Percentiles rank a stretch among this genome's conserved stretches.
phyloP scores from a whole-genome alignment of 2,797 vertebrate genomes.

The Sebastes kiyomatsui region DNA sequence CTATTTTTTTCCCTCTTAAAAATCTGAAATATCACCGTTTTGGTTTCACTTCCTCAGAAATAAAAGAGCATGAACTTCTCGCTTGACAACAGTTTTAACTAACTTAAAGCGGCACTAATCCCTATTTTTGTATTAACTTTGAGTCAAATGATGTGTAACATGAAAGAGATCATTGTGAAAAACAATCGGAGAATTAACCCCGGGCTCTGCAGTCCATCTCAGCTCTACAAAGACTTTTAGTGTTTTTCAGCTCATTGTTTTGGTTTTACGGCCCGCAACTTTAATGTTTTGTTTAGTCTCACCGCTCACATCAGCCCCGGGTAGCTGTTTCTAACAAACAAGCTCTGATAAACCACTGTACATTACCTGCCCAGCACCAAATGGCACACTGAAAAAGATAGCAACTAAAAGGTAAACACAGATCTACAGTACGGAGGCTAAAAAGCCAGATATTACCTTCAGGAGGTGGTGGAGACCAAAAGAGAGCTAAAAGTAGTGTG shows the following conservation, averaged over 20 bases:
- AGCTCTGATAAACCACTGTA: background rate
- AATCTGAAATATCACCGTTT: background rate
- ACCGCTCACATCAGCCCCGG: background rate
- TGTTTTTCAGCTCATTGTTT: background rate
- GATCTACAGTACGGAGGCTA: background rate
- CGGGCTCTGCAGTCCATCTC: background rate
- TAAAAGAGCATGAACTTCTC: background rate
- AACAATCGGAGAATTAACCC: background rate
- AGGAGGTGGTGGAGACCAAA: background rate
- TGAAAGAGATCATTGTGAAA: background rate
- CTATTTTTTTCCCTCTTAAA: background rate
- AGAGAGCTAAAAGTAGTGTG: background rate
- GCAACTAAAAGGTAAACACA: background rate
- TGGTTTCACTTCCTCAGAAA: background rate
- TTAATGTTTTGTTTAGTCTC: background rate
- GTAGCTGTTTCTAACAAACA: background rate
- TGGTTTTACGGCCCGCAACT: background rate
- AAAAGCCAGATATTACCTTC: background rate
- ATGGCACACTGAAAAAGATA: background rate
- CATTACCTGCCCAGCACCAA: background rate
- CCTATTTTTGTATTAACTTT: background rate
- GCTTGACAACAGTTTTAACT: background rate
- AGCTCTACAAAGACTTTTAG: background rate
- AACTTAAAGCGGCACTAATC: background rate
- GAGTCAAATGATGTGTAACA: background rate